Evolutionary conservation across 2,113 vertebrate genomes (phyloP).

Genomic region (Grallaria varia): DNA sequence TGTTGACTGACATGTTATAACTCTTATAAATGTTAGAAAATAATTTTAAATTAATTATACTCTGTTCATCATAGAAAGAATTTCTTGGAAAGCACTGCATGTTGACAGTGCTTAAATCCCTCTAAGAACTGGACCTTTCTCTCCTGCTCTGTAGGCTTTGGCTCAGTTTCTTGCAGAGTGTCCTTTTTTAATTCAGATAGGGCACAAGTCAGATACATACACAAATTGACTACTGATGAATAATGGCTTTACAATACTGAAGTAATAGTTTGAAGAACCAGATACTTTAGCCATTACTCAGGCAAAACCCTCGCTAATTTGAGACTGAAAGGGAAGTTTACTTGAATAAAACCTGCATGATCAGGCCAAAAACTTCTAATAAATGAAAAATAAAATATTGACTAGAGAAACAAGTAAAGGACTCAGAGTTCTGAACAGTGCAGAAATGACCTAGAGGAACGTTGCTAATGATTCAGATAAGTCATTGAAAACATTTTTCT

Average conservation of each 20-base stretch:
- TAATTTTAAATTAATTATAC: conserved; percentile 20
- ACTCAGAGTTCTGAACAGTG: neutral
- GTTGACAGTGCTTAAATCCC: neutral
- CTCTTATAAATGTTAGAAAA: neutral
- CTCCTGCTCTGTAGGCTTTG: neutral
- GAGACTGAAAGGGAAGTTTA: neutral
- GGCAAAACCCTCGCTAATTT: neutral
- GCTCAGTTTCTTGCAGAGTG: neutral
- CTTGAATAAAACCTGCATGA: neutral
- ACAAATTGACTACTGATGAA: neutral
- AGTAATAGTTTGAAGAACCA: neutral
- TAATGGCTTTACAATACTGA: neutral
- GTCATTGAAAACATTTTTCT: neutral
- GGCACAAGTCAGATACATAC: neutral
- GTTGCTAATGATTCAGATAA: neutral
- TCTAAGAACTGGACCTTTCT: neutral
- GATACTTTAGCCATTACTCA: neutral
- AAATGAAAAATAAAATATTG: neutral
- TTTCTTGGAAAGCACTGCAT: neutral
- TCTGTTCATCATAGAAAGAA: neutral
- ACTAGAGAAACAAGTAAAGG: neutral
- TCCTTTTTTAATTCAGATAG: neutral
- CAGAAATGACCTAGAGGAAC: neutral
- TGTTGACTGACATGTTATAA: conserved; percentile 7
- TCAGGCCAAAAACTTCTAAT: neutral